Percentiles rank a stretch among this genome's conserved stretches.
Evolutionary conservation across 2,888 invertebrate species (phyloP).

Genomic region (Dexiosoma caninum): DNA sequence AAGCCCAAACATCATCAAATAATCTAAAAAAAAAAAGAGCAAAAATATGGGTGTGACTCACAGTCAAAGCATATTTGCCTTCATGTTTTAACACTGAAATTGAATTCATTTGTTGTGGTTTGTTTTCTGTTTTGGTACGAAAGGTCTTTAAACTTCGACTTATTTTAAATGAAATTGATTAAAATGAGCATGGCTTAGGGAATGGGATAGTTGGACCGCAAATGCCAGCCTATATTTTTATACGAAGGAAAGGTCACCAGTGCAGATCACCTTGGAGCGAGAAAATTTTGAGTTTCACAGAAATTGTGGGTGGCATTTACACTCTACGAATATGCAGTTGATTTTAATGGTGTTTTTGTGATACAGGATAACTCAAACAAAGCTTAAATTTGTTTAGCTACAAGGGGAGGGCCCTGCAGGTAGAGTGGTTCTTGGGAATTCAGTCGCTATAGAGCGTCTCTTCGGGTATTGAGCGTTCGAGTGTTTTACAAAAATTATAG

Average conservation of each 20-base stretch:
- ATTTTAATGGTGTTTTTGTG: no score
- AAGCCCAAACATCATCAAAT: conserved; percentile 45
- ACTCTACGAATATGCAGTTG: no score
- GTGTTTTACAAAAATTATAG: no score
- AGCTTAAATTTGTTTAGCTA: no score
- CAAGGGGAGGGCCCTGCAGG: no score
- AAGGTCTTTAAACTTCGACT: conserved; percentile 43
- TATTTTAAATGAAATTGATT: conserved; percentile 32
- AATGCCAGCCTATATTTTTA: neutral
- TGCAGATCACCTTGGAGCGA: no score
- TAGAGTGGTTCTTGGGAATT: no score
- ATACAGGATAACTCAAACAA: no score
- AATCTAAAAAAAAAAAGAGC: conserved; percentile 37
- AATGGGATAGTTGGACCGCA: conserved; percentile 27
- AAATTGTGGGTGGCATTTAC: no score
- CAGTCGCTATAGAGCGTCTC: no score
- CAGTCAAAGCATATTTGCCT: conserved; percentile 10
- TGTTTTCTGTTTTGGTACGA: conserved; percentile 3
- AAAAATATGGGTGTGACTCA: conserved; percentile 53
- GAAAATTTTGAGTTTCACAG: no score
- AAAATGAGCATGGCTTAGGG: neutral
- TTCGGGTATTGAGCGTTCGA: no score
- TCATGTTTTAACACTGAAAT: conserved; percentile 10
- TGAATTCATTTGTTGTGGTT: conserved; percentile 29
- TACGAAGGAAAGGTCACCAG: neutral